Percentiles rank a stretch among this genome's conserved stretches.
These are phyloP conservation scores for Nannoperca obscura DNA, from an alignment of 2,797 vertebrate species.

Conservation along the genomic window DNA sequence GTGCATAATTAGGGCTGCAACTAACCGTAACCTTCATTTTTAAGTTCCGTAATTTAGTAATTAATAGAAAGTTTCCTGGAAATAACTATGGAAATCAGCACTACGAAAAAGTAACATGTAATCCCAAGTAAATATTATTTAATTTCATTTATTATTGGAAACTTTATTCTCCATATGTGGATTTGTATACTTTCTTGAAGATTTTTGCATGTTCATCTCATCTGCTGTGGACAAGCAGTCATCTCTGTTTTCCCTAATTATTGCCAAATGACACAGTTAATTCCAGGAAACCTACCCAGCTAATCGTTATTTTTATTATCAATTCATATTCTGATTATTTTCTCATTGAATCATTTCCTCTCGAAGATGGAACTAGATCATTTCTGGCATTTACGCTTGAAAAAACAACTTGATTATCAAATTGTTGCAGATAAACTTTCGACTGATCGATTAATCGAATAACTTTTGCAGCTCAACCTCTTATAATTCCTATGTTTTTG, in stretches of 20 bases:
- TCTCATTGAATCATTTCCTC: too few species aligned
- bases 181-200: neutral
- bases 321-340: neutral
- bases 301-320: neutral
- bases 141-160: slow-evolving; percentile 12
- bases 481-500: neutral
- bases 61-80: neutral
- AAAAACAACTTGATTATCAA: neutral
- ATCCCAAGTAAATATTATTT: neutral
- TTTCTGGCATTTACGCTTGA: neutral
- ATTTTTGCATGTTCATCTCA: neutral
- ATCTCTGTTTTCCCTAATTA: neutral
- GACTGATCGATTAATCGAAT: neutral
- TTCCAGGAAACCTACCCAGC: neutral
- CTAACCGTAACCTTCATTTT: neutral
- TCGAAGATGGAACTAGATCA: neutral
- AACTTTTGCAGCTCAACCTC: neutral
- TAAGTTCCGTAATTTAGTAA: neutral
- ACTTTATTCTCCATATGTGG: neutral
- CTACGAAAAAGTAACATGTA: neutral
- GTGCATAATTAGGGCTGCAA: neutral
- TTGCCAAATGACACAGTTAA: neutral
- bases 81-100: neutral
- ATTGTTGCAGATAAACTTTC: neutral
- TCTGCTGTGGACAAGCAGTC: neutral